A percentile compares a stretch with the other conserved stretches of the same genome.
Conservation (phyloP, 2,797 vertebrate species). For the Xenentodon cancila region DNA sequence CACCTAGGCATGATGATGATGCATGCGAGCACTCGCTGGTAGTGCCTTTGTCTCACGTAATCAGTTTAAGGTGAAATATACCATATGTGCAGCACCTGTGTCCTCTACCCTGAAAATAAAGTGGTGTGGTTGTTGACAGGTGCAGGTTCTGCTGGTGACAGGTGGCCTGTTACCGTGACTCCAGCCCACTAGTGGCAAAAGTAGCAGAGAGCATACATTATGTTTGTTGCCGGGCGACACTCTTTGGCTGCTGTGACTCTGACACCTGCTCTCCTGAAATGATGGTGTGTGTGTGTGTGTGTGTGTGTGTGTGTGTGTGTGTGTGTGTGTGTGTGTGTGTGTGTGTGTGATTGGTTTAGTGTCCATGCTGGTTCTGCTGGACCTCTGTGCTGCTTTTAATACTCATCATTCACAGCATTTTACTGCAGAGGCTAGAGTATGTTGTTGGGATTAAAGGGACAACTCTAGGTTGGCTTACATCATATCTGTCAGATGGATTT, state of each 20-base stretch:
- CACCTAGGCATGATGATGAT: no score
- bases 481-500: no score
- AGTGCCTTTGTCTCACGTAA: conserved; percentile 5
- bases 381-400: no score
- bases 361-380: no score
- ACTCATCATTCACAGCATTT: no score
- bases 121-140: conserved; percentile 28
- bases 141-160: conserved; percentile 47
- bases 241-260: conserved; percentile 1
- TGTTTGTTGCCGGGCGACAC: conserved; percentile 4
- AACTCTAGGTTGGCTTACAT: no score
- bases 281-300: neutral
- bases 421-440: no score
- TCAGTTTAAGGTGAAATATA: conserved; percentile 38
- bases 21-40: no score
- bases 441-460: no score
- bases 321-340: no score
- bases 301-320: no score
- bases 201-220: conserved; percentile 20
- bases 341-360: no score
- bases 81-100: conserved; percentile 10
- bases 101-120: conserved; percentile 9
- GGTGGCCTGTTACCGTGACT: conserved; percentile 46
- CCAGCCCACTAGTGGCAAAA: conserved; percentile 1
- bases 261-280: conserved; percentile 10